phyloP scores from a whole-genome alignment of 2,113 vertebrate genomes.

The Ceyx margarethae region DNA sequence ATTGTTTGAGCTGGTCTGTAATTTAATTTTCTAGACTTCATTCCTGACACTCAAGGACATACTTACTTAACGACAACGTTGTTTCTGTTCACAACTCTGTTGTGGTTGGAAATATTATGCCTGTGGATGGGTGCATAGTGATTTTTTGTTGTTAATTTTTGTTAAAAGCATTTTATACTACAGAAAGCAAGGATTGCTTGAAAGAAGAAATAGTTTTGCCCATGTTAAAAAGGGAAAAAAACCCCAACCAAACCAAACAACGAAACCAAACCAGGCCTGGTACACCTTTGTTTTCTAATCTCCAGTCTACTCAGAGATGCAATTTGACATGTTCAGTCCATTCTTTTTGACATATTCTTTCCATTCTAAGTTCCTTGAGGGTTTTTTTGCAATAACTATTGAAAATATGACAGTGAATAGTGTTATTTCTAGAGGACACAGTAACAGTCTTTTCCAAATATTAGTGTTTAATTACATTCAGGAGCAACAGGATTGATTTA shows the following conservation, averaged over 20 bases:
- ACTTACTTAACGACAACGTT: not conserved
- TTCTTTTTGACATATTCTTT: not conserved
- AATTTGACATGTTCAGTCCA: not conserved
- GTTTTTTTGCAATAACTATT: not conserved
- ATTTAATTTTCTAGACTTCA: slow-evolving; percentile 2
- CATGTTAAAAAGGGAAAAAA: not conserved
- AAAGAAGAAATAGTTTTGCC: not conserved
- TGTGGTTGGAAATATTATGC: not conserved
- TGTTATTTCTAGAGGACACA: not conserved
- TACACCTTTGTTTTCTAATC: not conserved
- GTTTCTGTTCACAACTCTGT: not conserved
- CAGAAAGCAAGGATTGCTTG: rapidly evolving
- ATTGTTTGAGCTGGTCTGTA: not conserved
- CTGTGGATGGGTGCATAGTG: not conserved
- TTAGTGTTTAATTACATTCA: not conserved
- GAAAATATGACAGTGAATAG: not conserved
- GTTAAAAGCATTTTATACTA: not conserved
- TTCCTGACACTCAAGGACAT: not conserved
- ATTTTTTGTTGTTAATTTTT: not conserved
- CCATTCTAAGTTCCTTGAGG: not conserved
- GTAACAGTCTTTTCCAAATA: not conserved
- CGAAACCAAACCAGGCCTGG: no score
- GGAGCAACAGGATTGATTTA: slow-evolving; percentile 12
- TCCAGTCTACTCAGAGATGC: not conserved
- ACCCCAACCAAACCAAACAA: no score